A percentile compares a stretch with the other conserved stretches of the same genome.
phyloP scores from a whole-genome alignment of 2,113 vertebrate genomes.

The Chitala chitala region DNA sequence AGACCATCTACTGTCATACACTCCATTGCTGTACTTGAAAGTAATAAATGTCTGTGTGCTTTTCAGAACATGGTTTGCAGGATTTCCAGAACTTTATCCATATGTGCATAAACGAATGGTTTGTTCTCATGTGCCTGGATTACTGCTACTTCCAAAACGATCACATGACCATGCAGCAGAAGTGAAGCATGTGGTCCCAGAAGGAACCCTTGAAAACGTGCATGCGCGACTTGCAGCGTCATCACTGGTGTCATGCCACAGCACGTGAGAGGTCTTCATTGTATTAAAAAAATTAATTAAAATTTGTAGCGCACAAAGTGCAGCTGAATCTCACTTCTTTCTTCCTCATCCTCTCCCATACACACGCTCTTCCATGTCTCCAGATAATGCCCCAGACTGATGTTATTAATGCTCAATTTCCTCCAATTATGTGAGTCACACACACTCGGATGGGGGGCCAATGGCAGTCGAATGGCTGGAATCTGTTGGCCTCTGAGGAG shows the following conservation, averaged over 20 bases:
- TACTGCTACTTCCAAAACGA: no score
- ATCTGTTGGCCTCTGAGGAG: slow-evolving; percentile 16
- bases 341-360: slow-evolving; percentile 17
- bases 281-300: not conserved
- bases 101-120: no score
- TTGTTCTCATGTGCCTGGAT: no score
- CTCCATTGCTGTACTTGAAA: not conserved
- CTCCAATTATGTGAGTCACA: slow-evolving; percentile 33
- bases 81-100: not conserved
- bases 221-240: no score
- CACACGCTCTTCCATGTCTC: slow-evolving; percentile 17
- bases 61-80: not conserved
- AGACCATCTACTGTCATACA: not conserved
- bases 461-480: slow-evolving; percentile 5
- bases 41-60: not conserved
- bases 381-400: slow-evolving; percentile 25
- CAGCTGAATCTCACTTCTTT: slow-evolving; percentile 13
- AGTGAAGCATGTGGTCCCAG: no score
- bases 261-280: slow-evolving; percentile 6
- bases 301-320: not conserved
- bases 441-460: slow-evolving; percentile 29
- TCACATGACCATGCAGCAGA: no score
- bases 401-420: slow-evolving; percentile 43
- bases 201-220: no score
- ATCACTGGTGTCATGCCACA: no score